Percentiles rank a stretch among this genome's conserved stretches.
phyloP scores from a whole-genome alignment of 2,797 vertebrate genomes.

The Hoplostethus mediterraneus region DNA sequence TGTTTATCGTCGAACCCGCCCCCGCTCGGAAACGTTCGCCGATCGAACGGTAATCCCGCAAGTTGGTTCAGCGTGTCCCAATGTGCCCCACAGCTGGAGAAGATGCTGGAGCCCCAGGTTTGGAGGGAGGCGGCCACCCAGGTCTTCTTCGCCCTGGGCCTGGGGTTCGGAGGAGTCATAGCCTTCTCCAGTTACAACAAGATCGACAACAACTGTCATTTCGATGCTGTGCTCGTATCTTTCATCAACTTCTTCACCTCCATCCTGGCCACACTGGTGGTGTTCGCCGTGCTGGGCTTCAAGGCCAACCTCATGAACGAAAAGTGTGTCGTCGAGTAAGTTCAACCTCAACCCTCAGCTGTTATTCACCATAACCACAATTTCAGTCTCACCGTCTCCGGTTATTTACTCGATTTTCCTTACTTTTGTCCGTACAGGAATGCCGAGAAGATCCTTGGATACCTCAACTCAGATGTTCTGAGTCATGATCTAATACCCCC shows the following conservation, averaged over 20 bases:
- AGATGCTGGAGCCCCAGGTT: slow-evolving; percentile 96
- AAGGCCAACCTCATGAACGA: slow-evolving; percentile 98
- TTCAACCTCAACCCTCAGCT: slow-evolving; percentile 37
- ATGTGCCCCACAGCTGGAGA: slow-evolving; percentile 88
- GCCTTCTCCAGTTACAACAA: slow-evolving; percentile 99
- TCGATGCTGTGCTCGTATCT: slow-evolving; percentile 93
- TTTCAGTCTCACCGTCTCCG: background rate
- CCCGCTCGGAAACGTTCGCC: background rate
- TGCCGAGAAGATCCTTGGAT: slow-evolving; percentile 93
- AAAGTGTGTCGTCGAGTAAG: slow-evolving; percentile 95
- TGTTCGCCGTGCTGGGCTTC: slow-evolving; percentile 97
- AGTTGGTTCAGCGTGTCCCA: background rate
- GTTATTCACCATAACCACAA: background rate
- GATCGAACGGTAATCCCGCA: background rate
- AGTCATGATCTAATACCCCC: slow-evolving; percentile 94
- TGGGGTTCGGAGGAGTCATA: slow-evolving; percentile 96
- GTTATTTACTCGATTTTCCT: background rate
- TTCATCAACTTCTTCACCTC: slow-evolving; percentile 97
- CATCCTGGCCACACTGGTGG: slow-evolving; percentile 94
- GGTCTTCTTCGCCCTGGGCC: slow-evolving; percentile 95
- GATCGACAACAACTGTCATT: slow-evolving; percentile 98
- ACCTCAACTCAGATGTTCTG: slow-evolving; percentile 89
- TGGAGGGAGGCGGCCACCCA: slow-evolving; percentile 97
- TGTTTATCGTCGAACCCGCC: background rate
- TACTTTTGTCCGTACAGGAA: slow-evolving; percentile 82